phyloP scores from a whole-genome alignment of 2,888 invertebrate species.

The Spodoptera picta region DNA sequence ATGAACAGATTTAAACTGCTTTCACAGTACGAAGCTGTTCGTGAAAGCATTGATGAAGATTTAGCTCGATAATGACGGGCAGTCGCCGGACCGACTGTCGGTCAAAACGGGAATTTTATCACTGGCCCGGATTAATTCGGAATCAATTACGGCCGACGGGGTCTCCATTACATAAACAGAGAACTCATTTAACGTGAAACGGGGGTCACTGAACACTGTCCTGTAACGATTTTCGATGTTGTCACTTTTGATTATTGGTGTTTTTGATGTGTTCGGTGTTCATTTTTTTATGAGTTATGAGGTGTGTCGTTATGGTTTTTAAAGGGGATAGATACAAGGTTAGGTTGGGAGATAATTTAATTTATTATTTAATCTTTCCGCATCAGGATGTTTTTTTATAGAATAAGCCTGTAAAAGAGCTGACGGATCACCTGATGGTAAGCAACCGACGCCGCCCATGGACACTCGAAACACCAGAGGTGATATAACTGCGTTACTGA shows the following conservation, averaged over 20 bases:
- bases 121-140: constrained; percentile 66
- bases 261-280: too few relatives aligned
- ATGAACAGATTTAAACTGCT: constrained; percentile 18
- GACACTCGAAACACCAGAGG: too few relatives aligned
- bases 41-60: constrained; percentile 25
- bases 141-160: constrained; percentile 69
- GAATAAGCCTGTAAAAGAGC: too few relatives aligned
- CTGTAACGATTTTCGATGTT: constrained; percentile 19
- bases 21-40: constrained; percentile 13
- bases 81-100: constrained; percentile 28
- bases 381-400: too few relatives aligned
- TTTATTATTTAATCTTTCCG: too few relatives aligned
- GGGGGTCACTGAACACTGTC: constrained; percentile 28
- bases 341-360: too few relatives aligned
- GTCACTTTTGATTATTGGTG: constrained; percentile 1
- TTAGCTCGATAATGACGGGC: constrained; percentile 29
- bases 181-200: constrained; percentile 66
- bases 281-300: too few relatives aligned
- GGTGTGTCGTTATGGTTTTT: too few relatives aligned
- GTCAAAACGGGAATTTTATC: constrained; percentile 64
- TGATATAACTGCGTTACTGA: too few relatives aligned
- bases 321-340: too few relatives aligned
- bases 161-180: constrained; percentile 70
- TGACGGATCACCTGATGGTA: too few relatives aligned
- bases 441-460: too few relatives aligned